Conservation (phyloP, 2,888 invertebrate genomes). For the Saturnia japonica region DNA sequence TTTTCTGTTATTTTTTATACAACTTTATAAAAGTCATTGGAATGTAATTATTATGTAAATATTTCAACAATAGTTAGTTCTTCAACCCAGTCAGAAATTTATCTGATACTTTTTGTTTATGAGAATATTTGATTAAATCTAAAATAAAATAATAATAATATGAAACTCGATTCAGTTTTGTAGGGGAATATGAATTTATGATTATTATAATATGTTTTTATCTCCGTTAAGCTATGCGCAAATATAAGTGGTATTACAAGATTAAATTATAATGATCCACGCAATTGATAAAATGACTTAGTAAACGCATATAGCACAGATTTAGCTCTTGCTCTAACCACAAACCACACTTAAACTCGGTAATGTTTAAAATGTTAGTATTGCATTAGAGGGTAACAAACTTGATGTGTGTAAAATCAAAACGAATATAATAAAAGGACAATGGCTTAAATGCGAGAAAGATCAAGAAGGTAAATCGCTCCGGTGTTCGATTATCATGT, state of each 20-base stretch:
- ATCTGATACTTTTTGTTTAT: neutral
- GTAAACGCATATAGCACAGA: neutral
- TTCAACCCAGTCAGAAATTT: neutral
- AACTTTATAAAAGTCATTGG: constrained; percentile 4
- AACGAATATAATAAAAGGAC: constrained; percentile 38
- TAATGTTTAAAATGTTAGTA: constrained; percentile 1
- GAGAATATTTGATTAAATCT: constrained; percentile 3
- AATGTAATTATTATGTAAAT: constrained; percentile 28
- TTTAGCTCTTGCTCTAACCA: neutral
- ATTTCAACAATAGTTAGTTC: constrained; percentile 18
- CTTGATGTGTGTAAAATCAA: constrained; percentile 52
- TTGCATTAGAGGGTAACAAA: neutral
- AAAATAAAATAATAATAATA: too few species aligned
- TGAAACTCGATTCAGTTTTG: too few species aligned
- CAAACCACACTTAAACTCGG: neutral
- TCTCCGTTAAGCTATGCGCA: neutral
- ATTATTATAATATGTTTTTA: neutral
- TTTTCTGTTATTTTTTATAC: constrained; percentile 31
- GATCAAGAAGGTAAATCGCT: constrained; percentile 47
- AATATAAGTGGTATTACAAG: neutral
- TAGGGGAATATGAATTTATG: too few species aligned
- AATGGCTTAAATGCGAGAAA: constrained; percentile 40
- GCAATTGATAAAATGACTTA: neutral
- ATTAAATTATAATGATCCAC: constrained; percentile 3
- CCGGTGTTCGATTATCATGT: constrained; percentile 25